Evolutionary conservation across 2,113 vertebrate species (phyloP).

Genomic region (Chelonoidis abingdonii): DNA sequence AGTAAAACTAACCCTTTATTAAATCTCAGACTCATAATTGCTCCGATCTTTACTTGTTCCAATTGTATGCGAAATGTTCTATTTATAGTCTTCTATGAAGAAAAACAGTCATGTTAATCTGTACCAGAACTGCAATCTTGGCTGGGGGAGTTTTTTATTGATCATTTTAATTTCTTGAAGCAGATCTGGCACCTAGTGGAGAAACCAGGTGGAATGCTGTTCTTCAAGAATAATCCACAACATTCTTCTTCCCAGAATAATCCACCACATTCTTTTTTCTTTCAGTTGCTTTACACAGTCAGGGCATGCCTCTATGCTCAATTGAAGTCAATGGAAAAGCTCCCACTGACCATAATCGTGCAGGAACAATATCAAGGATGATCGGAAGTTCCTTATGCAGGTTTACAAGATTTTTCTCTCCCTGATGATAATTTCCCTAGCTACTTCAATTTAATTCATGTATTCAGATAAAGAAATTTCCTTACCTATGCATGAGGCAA

Average conservation of each 20-base stretch:
- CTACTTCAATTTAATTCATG: neutral
- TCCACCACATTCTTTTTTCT: neutral
- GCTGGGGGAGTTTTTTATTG: neutral
- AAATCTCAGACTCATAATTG: neutral
- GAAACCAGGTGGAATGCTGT: neutral
- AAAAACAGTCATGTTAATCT: neutral
- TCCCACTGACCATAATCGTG: neutral
- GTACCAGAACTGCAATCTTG: neutral
- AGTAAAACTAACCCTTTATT: conserved; percentile 2
- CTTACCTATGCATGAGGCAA: neutral
- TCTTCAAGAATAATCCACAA: neutral
- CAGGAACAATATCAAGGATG: neutral
- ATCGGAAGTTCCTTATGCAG: neutral
- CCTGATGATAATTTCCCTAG: accelerated
- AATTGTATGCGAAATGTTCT: neutral
- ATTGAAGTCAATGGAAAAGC: conserved; percentile 9
- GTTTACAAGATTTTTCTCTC: neutral
- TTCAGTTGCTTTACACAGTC: neutral
- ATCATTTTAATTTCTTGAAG: conserved; percentile 28
- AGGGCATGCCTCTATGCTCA: neutral
- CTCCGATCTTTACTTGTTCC: neutral
- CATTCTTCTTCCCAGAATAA: neutral
- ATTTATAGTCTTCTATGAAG: neutral
- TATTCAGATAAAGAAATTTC: conserved; percentile 18
- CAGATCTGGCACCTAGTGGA: neutral